Conservation (phyloP, 1,140 invertebrate genomes). For the Ylistrum balloti region DNA sequence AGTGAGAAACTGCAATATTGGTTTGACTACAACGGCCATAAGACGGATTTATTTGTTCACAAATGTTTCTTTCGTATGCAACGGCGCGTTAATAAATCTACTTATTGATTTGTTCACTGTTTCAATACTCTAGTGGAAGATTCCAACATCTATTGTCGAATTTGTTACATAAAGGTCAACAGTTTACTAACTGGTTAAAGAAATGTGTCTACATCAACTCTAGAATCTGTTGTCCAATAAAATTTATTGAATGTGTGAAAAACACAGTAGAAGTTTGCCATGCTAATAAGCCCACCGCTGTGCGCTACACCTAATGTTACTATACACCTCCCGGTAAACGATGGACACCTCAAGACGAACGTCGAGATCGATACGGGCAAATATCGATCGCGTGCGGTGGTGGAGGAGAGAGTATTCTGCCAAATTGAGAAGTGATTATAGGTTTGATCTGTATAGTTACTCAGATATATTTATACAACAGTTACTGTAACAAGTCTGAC, state of each 20-base stretch:
- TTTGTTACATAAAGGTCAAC: background rate
- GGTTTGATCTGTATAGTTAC: background rate
- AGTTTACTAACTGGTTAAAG: background rate
- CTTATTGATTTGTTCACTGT: background rate
- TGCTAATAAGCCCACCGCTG: background rate
- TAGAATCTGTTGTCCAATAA: background rate
- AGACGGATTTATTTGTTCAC: too few species aligned
- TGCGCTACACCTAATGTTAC: background rate
- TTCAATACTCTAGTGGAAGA: background rate
- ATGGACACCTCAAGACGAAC: background rate
- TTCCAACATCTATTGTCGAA: background rate
- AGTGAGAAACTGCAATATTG: too few species aligned
- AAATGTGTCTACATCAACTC: too few species aligned
- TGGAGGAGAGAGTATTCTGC: background rate
- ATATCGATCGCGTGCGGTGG: background rate
- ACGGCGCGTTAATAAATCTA: background rate
- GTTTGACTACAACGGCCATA: too few species aligned
- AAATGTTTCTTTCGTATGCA: too few species aligned
- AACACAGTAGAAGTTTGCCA: background rate
- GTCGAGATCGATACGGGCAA: background rate
- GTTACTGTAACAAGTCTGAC: background rate
- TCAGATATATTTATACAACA: background rate
- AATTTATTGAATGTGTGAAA: background rate
- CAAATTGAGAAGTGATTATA: slow-evolving; percentile 19
- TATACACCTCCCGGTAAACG: background rate